Evolutionary conservation across 2,113 vertebrate species (phyloP).

Genomic region (Pterophyllum scalare): DNA sequence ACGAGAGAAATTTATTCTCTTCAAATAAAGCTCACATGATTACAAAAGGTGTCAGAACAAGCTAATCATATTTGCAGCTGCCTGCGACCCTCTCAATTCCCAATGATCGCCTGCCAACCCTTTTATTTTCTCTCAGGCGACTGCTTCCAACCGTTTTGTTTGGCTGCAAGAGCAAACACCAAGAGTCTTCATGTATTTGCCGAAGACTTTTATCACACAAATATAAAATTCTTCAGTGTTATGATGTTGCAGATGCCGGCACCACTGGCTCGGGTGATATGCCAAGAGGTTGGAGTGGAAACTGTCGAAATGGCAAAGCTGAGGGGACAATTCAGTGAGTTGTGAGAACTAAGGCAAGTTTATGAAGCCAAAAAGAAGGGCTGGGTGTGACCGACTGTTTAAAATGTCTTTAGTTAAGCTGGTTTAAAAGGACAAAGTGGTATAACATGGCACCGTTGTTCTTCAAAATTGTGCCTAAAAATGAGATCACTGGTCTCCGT

Average conservation of each 20-base stretch:
- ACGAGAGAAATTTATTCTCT: too few species aligned
- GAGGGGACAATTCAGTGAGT: neutral
- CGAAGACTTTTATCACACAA: neutral
- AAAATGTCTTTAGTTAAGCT: neutral
- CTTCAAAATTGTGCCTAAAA: too few species aligned
- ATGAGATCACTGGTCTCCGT: neutral
- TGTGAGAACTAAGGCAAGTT: neutral
- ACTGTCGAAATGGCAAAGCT: neutral
- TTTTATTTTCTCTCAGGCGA: neutral
- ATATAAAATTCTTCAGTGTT: neutral
- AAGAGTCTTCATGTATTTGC: neutral
- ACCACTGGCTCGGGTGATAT: neutral
- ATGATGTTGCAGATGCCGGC: neutral
- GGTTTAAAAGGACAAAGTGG: neutral
- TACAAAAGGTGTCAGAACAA: too few species aligned
- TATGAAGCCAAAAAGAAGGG: neutral
- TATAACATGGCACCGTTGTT: neutral
- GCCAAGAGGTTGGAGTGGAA: too few species aligned
- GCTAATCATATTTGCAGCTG: too few species aligned
- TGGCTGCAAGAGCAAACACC: neutral
- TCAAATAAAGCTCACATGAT: too few species aligned
- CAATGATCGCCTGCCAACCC: neutral
- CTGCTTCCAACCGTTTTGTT: neutral
- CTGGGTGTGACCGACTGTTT: neutral
- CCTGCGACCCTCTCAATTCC: neutral